Percentiles rank a stretch among this genome's conserved stretches.
phyloP scores from a whole-genome alignment of 2,888 invertebrate genomes.

The Anarsia innoxiella region DNA sequence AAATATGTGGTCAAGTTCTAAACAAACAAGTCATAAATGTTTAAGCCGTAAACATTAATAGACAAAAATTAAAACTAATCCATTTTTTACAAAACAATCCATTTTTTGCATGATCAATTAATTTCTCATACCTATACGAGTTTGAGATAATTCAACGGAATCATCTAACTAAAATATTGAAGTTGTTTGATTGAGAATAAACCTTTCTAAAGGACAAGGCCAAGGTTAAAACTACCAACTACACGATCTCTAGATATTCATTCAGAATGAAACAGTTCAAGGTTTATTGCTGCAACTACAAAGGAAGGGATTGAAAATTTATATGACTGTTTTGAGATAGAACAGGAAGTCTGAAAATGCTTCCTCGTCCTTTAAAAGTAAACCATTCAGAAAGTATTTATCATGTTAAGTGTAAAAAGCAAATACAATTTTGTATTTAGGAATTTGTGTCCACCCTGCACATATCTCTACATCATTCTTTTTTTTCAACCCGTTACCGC shows the following conservation, averaged over 20 bases:
- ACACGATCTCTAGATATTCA: constrained; percentile 42
- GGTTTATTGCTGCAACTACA: constrained; percentile 31
- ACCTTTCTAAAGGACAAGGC: constrained; percentile 36
- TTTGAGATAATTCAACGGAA: no score
- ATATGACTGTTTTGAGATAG: constrained; percentile 3
- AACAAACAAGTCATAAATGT: no score
- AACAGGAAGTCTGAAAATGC: constrained; percentile 5
- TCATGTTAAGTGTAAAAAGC: background rate
- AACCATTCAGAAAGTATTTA: background rate
- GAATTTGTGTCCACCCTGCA: background rate
- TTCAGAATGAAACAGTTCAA: constrained; percentile 45
- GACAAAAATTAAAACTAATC: no score
- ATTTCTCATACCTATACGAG: no score
- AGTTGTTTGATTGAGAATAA: constrained; percentile 1
- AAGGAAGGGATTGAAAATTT: constrained; percentile 8
- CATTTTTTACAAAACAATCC: no score
- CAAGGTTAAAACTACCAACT: constrained; percentile 32
- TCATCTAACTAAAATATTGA: no score
- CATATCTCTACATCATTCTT: constrained; percentile 27
- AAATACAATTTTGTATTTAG: background rate
- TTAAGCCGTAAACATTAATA: no score
- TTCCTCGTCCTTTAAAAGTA: background rate
- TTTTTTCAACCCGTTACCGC: constrained; percentile 41
- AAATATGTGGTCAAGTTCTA: no score
- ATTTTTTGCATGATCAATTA: no score